phyloP scores from a whole-genome alignment of 2,888 invertebrate species.

The Encarsia formosa region DNA sequence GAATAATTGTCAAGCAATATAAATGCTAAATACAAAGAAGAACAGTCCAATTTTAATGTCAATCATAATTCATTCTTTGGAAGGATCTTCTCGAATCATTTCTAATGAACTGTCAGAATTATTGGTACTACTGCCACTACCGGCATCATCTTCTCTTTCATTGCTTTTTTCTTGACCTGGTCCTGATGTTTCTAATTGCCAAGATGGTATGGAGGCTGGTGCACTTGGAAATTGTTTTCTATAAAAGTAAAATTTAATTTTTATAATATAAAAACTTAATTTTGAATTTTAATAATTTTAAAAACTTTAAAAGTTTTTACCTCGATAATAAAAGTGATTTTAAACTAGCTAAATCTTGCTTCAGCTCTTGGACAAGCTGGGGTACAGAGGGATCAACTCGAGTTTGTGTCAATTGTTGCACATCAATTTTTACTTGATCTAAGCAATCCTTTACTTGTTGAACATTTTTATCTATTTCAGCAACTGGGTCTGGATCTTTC shows the following conservation, averaged over 20 bases:
- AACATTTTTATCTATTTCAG: slow-evolving; percentile 65
- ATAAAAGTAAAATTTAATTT: slow-evolving; percentile 14
- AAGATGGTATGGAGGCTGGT: slow-evolving; percentile 68
- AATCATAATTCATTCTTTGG: slow-evolving; percentile 37
- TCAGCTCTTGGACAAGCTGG: slow-evolving; percentile 46
- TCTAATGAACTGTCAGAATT: slow-evolving; percentile 53
- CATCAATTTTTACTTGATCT: slow-evolving; percentile 62
- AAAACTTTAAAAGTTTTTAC: slow-evolving; percentile 33
- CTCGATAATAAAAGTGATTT: slow-evolving; percentile 47
- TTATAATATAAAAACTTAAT: slow-evolving; percentile 14
- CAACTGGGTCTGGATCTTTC: slow-evolving; percentile 65
- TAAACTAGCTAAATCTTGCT: slow-evolving; percentile 47
- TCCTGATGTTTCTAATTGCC: slow-evolving; percentile 64
- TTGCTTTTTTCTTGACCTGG: slow-evolving; percentile 42
- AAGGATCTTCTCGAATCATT: slow-evolving; percentile 51
- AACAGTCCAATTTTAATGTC: slow-evolving; percentile 11
- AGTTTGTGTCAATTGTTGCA: slow-evolving; percentile 52
- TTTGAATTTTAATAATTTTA: neutral
- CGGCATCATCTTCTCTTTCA: slow-evolving; percentile 49
- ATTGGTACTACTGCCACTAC: slow-evolving; percentile 50
- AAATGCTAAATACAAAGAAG: slow-evolving; percentile 17
- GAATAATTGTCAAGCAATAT: slow-evolving; percentile 18
- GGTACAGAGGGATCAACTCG: slow-evolving; percentile 43
- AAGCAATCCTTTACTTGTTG: slow-evolving; percentile 66
- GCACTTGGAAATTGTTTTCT: slow-evolving; percentile 79